Percentiles rank a stretch among this genome's conserved stretches.
Conservation (phyloP, 2,797 vertebrate species). For the Crenichthys baileyi region DNA sequence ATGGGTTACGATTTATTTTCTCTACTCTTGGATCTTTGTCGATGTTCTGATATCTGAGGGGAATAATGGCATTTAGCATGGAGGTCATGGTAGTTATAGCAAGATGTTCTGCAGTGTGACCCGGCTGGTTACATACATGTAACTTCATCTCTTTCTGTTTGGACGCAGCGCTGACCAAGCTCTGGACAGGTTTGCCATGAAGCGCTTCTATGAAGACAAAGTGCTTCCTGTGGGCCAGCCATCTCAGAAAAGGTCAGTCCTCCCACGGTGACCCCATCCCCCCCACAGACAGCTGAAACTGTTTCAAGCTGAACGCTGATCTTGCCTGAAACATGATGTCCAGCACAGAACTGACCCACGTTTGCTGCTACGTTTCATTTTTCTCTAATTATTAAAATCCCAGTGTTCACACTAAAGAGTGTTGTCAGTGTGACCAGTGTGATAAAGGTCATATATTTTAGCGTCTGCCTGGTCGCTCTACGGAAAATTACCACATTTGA, state of each 20-base stretch:
- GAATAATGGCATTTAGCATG: not conserved
- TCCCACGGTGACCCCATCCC: slow-evolving; percentile 21
- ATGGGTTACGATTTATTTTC: not conserved
- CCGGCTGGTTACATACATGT: not conserved
- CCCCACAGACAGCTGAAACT: slow-evolving; percentile 13
- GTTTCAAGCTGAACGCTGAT: not conserved
- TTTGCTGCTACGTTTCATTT: too few relatives aligned
- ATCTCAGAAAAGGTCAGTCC: slow-evolving; percentile 93
- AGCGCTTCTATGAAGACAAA: slow-evolving; percentile 98
- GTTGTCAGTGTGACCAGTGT: too few relatives aligned
- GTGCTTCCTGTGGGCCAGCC: slow-evolving; percentile 95
- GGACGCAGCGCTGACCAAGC: slow-evolving; percentile 91
- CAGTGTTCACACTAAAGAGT: too few relatives aligned
- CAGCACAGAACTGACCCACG: too few relatives aligned
- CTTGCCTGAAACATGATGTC: too few relatives aligned
- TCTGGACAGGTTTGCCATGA: slow-evolving; percentile 98
- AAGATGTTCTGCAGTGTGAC: not conserved
- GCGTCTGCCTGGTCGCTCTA: too few relatives aligned
- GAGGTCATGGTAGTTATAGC: not conserved
- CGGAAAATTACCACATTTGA: too few relatives aligned
- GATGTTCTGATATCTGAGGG: not conserved
- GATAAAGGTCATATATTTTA: too few relatives aligned
- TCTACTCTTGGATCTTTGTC: not conserved
- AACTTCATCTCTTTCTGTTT: slow-evolving; percentile 13
- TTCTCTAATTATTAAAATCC: too few relatives aligned